Percentiles rank a stretch among this genome's conserved stretches.
Conservation (phyloP, 1,140 invertebrate species). For the Tetraneura akinire region DNA sequence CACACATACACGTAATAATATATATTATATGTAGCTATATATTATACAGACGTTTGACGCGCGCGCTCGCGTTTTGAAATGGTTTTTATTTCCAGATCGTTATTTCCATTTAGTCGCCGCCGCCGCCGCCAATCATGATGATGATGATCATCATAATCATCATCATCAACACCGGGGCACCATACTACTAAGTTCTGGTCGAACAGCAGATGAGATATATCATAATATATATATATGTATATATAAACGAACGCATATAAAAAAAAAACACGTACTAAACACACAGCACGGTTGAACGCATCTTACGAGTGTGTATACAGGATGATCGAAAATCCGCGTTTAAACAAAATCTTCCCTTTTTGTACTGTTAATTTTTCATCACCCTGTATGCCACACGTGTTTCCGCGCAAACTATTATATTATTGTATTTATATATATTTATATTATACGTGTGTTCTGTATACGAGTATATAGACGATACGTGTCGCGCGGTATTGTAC, state of each 20-base stretch:
- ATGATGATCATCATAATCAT: not conserved
- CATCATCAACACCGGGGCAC: not conserved
- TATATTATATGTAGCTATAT: too few species aligned
- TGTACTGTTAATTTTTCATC: too few species aligned
- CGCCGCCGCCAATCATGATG: too few species aligned
- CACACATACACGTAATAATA: too few species aligned
- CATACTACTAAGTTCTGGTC: too few species aligned
- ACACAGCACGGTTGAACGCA: not conserved
- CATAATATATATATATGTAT: not conserved
- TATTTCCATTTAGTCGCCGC: conserved; percentile 30
- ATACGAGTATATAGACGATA: too few species aligned
- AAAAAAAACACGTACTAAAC: not conserved
- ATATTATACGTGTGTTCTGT: not conserved
- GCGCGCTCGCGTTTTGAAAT: conserved; percentile 31
- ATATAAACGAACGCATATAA: not conserved
- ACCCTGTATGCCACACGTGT: too few species aligned
- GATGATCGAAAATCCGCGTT: too few species aligned
- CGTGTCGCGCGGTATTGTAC: conserved; percentile 8
- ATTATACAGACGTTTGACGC: not conserved
- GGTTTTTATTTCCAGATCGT: conserved; percentile 39
- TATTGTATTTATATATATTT: not conserved
- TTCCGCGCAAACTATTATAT: too few species aligned
- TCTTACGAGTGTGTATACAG: too few species aligned
- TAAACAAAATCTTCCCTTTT: too few species aligned
- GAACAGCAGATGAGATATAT: too few species aligned